Conservation (phyloP, 2,113 vertebrate genomes). For the Garra rufa region DNA sequence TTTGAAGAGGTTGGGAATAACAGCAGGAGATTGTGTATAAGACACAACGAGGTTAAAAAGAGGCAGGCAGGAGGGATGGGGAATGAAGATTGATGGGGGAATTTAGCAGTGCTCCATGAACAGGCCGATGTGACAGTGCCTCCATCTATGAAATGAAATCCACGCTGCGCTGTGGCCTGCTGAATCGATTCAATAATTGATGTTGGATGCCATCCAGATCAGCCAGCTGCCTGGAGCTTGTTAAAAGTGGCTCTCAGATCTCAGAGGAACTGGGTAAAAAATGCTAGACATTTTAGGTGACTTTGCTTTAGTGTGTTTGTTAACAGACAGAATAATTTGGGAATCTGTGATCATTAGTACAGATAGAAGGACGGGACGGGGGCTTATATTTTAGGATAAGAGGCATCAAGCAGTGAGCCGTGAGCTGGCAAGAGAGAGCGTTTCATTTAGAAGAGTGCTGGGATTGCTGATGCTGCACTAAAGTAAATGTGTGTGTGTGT, state of each 20-base stretch:
- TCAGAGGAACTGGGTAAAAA: background rate
- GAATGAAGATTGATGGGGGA: conserved; percentile 11
- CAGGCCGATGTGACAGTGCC: conserved; percentile 51
- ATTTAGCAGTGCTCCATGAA: background rate
- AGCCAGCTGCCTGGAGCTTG: background rate
- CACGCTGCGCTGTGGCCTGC: background rate
- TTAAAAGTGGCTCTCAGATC: background rate
- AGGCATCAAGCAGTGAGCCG: conserved; percentile 34
- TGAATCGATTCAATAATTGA: conserved; percentile 45
- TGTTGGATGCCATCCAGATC: conserved; percentile 50
- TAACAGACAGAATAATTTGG: conserved; percentile 13
- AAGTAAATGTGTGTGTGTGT: conserved; percentile 30
- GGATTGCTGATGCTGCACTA: conserved; percentile 60
- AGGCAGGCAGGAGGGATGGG: background rate
- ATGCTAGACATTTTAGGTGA: background rate
- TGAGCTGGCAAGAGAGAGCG: conserved; percentile 65
- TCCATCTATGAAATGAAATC: conserved; percentile 67
- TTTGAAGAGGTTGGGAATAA: conserved; percentile 8
- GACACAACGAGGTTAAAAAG: background rate
- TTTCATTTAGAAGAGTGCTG: conserved; percentile 67
- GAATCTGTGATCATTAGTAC: background rate
- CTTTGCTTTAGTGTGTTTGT: background rate
- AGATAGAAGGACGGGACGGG: background rate
- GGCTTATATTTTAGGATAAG: background rate
- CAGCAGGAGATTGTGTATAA: background rate